Evolutionary conservation across 1,140 invertebrate genomes (phyloP).

Genomic region (Elymnias hypermnestra): DNA sequence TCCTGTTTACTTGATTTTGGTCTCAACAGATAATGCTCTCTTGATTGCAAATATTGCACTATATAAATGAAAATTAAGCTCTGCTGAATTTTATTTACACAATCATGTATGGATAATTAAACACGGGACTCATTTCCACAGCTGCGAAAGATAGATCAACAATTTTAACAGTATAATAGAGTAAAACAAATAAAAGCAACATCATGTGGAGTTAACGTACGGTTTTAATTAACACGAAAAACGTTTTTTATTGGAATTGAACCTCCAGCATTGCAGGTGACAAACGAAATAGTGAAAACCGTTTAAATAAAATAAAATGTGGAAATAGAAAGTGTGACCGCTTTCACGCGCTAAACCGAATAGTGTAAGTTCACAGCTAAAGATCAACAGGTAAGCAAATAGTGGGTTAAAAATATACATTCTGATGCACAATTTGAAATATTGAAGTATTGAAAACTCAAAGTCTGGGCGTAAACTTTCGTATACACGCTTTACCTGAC

Average conservation of each 20-base stretch:
- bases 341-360: slow-evolving; percentile 4
- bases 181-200: no score
- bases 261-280: not conserved
- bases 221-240: not conserved
- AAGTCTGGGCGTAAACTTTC: slow-evolving; percentile 56
- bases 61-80: no score
- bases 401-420: slow-evolving; percentile 16
- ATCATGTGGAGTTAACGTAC: no score
- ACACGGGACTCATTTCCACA: no score
- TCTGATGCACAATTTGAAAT: slow-evolving; percentile 45
- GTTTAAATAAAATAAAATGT: no score
- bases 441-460: slow-evolving; percentile 53
- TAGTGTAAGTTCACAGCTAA: slow-evolving; percentile 11
- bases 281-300: slow-evolving; percentile 1
- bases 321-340: slow-evolving; percentile 6
- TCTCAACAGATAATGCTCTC: no score
- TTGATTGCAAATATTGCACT: no score
- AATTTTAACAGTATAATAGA: no score
- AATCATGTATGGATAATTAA: no score
- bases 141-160: no score
- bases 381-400: slow-evolving; percentile 54
- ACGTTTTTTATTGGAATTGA: not conserved
- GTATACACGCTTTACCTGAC: slow-evolving; percentile 62
- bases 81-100: no score
- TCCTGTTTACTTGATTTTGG: no score